Base-by-base conservation (phyloP, 2,797 vertebrate species). In the Threskiornis aethiopicus region DNA sequence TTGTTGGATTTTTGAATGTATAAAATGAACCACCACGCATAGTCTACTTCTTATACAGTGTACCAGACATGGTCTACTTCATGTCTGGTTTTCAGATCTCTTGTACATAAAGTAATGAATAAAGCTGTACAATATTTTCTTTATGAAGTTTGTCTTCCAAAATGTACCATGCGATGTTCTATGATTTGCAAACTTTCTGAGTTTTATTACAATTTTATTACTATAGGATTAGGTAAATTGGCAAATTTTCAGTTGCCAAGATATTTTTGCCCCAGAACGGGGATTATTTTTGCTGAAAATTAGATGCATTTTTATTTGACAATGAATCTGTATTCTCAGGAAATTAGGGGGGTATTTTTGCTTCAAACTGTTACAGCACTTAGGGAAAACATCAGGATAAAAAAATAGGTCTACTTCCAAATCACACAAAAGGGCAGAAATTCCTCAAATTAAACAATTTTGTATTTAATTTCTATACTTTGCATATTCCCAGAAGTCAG, bases 1-100 rank as follows among this genome's bases (percentile, higher is more conserved):
- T 84, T 78, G 10, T 5, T n/a, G 19, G 10, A n/a, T 70, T 76
- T 92, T 90, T 81, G 13, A 77, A 31, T 44, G 21, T 6, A 69
- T 37, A 47, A 90, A 89, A 72, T 31, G 16, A 90, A 58, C 15
- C 8, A 44, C 11, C 10, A 51, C 21, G 4, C 17, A 65, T 5
- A 33, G 13, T 16, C 57, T 84, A 49, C 12, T 71, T 85, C 24
- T 84, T 41, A 9, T 18, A 26, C 14, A 66, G 21, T 33, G 2
- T 19, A 62, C 11, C 28, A 82, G 16, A 47, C 33, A 19, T 26
- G 3, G 5, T 78, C 33, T 58, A 18, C 39, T 59, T 83, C 16
- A 66, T 29, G 8, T 82, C 61, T 94, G 33, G 42, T 58, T 97
- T 96, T 85, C 85, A 92, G 82, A 71, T 70, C 42, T 88, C 89